Evolutionary conservation across 2,888 invertebrate genomes (phyloP), one percentile per base, ranked within the genome.

Genomic region (Ptychoptera contaminata): DNA sequence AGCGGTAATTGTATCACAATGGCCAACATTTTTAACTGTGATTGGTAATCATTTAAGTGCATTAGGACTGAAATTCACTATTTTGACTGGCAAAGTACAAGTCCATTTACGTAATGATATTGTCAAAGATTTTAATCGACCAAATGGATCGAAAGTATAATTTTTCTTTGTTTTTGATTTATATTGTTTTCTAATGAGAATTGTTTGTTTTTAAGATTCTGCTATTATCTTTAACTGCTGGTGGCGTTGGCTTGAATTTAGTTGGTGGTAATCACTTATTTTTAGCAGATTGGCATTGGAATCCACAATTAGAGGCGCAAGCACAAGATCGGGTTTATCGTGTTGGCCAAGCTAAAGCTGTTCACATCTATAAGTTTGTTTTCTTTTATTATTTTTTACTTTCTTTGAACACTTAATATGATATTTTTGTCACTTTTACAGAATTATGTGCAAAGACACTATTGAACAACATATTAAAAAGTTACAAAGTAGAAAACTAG

Each of bases 301-400:
- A 96, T 72, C 96, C 96, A 0, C 93, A 94, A 57, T 67, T 96
- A 39, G 96, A 97, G 65, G 74, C 80, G 37, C 96, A 96, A 64
- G 96, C 94, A 0, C 88, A 87, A 67, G 96, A 96, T 68, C 72
- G 96, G 48, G 81, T 96, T 49, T 92, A 93, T 67, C 70, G 94
- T 48, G 79, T 94, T 49, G 94, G 94, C 0, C 96, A 96, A 62
- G 74, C 64, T 40, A 85, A 82, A 56, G 64, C 75, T 53, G 92
- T 93, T 0, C 71, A 74, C 53, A 77, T 94, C 42, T 86, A 91
- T 63, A 85, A 86, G 82, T 86, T 56, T 62, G 32, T 40, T 16
- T 32, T 23, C 12, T 31, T 31, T 34, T n/a, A 4, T 34, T 4
- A 34, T 34, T 34, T 4, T 34, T 4, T 34, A n/a, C 11, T 34